Evolutionary conservation across 1,140 invertebrate genomes (phyloP), one percentile per base, ranked within the genome.

Genomic region (Drosophila baimaii): DNA sequence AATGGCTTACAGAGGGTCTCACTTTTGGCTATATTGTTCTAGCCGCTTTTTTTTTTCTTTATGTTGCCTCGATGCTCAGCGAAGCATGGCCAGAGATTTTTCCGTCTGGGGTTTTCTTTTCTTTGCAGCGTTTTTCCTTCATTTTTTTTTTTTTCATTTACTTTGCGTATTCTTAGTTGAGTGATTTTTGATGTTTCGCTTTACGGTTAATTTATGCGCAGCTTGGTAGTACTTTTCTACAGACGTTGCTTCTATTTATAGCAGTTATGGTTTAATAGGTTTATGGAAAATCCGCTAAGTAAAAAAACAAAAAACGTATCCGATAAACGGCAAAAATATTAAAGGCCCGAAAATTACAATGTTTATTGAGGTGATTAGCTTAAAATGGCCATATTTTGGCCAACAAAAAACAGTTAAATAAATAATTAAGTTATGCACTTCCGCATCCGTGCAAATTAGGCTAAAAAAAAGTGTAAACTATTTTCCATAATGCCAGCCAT

Each of bases 171-270:
- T 77, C 46, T 75, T 75, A 64, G 73, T 76, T 77, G 73, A 77
- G 73, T 77, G 73, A 77, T 77, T 77, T 77, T 77, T 57, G 63
- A 76, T 77, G 73, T 77, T 77, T 77, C 47, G 71, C 62, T 77
- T 74, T 74, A 74, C 58, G 69, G 49, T 75, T 76, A 77, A 77
- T 77, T 77, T 77, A 77, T 68, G 73, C 72, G 39, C 51, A 21
- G 49, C 21, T 37, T 19, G 44, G 15, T 29, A 41, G 33, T 15
- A 19, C 49, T 69, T 52, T 56, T 23, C 25, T 19, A 23, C 31
- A 10, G 33, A 43, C 66, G 31, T 25, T 21, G 49, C 13, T 56
- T 63, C 27, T 76, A 75, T 75, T 65, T 56, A 37, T 29, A 25
- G 15, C 27, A 27, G 29, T 19, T 39, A 29, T 33, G 39, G 46